Base-by-base conservation (phyloP, 2,797 vertebrate genomes). In the Chaetodon trifasciatus region DNA sequence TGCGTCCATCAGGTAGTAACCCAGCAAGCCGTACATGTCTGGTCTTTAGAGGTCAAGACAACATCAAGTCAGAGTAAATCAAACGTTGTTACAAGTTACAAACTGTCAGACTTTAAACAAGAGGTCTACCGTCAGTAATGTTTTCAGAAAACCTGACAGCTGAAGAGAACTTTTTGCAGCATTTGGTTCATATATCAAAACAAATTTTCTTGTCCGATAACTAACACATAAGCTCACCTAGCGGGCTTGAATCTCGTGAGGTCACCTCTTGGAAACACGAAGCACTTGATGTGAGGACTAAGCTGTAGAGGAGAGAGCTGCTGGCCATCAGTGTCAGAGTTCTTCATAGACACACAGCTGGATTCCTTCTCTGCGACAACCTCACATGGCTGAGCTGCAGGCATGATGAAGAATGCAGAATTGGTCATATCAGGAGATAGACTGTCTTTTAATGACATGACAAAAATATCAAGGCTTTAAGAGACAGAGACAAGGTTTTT, bases 1-100 rank as follows among this genome's bases (percentile, higher is more conserved):
- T 6, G 98, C 98, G 0, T 99, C 98, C 96, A 99, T 93, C 76
- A 99, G 94, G 65, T 99, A 99, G 90, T 99, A 97, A 44, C 94
- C 86, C 1, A 99, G 84, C 40, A 96, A 81, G 3, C 97, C 95
- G 8, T 78, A 39, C 4, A 28, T 2, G 56, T 97, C 95, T 0
- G 94, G 95, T 75, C 98, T 99, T 84, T 21, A 66, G 60, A 67
- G 40, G 35, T 68, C 24, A 81, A 65, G 9, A 56, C 2, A 72
- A 57, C 11, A 46, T 0, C 7, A 8, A 61, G 42, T 39, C 21
- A 52, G 37, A 17, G 11, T 1, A 32, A 40, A 42, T 80, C 5
- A 32, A 21, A 61, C 44, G n/a, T n/a, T n/a, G n/a, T n/a, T n/a
- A n/a, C n/a, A 28, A 16, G 35, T 49, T 21, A 28, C 4, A 56